Percentiles rank a stretch among this genome's conserved stretches.
phyloP scores from a whole-genome alignment of 2,113 vertebrate genomes.

The Anolis sagrei region DNA sequence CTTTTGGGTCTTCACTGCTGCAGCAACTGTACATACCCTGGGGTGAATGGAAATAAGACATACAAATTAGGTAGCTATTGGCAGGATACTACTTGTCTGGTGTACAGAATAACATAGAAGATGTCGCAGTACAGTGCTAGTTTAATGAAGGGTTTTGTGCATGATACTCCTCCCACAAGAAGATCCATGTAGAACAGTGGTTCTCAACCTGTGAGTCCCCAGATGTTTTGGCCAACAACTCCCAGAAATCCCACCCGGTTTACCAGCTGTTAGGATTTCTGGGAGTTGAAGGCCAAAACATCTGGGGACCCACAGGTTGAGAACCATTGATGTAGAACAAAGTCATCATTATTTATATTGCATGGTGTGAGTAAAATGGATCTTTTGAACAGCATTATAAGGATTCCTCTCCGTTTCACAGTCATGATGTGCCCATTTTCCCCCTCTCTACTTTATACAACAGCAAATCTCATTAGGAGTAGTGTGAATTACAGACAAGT shows the following conservation, averaged over 20 bases:
- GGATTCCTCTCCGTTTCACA: background rate
- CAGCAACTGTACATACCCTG: conserved; percentile 96
- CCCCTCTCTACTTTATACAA: background rate
- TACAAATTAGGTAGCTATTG: background rate
- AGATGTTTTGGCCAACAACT: too few relatives aligned
- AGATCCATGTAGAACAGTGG: too few relatives aligned
- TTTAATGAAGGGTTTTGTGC: background rate
- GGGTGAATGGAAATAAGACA: background rate
- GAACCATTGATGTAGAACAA: too few relatives aligned
- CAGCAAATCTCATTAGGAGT: background rate
- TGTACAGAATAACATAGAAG: background rate
- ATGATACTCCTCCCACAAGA: background rate
- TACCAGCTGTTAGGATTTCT: too few relatives aligned
- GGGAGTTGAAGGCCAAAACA: too few relatives aligned
- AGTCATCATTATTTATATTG: background rate
- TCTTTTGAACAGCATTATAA: background rate
- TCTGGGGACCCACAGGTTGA: too few relatives aligned
- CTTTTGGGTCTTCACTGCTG: conserved; percentile 83
- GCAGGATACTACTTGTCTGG: background rate
- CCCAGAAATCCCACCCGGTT: too few relatives aligned
- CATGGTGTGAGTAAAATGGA: background rate
- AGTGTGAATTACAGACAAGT: too few relatives aligned
- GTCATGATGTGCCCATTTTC: background rate
- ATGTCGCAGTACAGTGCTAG: background rate
- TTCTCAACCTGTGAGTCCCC: too few relatives aligned